Base-by-base conservation (phyloP, 2,888 invertebrate genomes). In the Stomorhina lunata region DNA sequence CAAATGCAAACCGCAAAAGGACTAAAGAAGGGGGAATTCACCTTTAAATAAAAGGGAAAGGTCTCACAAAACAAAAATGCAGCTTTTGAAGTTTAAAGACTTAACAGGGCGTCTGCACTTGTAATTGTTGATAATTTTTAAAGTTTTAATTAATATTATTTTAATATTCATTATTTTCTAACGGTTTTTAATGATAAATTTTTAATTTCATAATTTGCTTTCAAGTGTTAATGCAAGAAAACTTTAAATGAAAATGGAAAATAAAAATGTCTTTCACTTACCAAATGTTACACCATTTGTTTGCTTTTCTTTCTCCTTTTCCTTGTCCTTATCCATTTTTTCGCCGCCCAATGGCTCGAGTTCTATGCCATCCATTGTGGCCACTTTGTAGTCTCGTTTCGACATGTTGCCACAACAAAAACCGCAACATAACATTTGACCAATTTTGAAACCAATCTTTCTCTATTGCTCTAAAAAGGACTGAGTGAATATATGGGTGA, bases 371-470 rank as follows among this genome's bases (percentile, higher is more conserved):
- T 91, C 91, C 81, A 87, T 89, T 83, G 91, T 90, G 85, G 91
- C 89, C 84, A 91, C 91, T 87, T 91, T 91, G 87, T 91, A 91
- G 86, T 91, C 91, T 72, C 91, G 88, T 85, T 91, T 91, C 85
- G 90, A 89, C 90, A 91, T 91, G 84, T 90, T 91, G 88, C 90
- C 89, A 88, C 91, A 90, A 83, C 90, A 87, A 85, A 88, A 88
- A 84, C 91, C 90, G 86, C 90, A 90, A 89, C 90, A 90, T 89
- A 90, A 90, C 90, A 91, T 91, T 89, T 89, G 89, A 84, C 87
- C 87, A 86, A 88, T 87, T 86, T 88, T 88, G 57, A 82, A 82
- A 82, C 81, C 78, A 78, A 78, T 78, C 75, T 61, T 75, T 61
- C 37, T 66, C 29, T 72, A 50, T 25, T 20, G 45, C 20, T 53